Conservation (phyloP, 2,888 invertebrate species). For the Muscina levida region DNA sequence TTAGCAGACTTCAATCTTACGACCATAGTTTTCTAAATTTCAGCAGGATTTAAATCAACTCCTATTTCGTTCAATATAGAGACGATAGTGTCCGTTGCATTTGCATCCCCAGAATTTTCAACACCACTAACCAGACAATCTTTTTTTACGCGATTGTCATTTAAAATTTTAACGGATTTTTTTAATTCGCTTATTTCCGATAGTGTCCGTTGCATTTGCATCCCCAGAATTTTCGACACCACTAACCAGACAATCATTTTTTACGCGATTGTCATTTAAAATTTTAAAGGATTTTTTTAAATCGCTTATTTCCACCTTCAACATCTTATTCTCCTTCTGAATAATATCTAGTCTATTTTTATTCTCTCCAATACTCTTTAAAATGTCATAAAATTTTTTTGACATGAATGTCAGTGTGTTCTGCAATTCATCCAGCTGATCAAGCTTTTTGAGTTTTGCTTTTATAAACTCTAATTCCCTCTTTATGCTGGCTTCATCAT, state of each 20-base stretch:
- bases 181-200: constrained; percentile 24
- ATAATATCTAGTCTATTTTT: too few species aligned
- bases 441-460: constrained; percentile 21
- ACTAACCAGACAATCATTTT: constrained; percentile 11
- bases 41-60: background rate
- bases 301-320: constrained; percentile 22
- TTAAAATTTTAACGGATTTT: constrained; percentile 16
- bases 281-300: constrained; percentile 30
- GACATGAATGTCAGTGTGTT: constrained; percentile 26
- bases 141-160: constrained; percentile 2
- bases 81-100: background rate
- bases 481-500: background rate
- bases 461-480: constrained; percentile 1
- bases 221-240: background rate
- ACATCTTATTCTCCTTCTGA: background rate
- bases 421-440: constrained; percentile 7
- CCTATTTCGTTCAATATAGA: background rate
- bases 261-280: background rate
- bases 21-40: background rate
- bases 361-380: constrained; percentile 4
- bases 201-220: background rate
- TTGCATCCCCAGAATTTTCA: background rate
- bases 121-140: constrained; percentile 1
- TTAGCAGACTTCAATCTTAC: background rate
- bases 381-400: constrained; percentile 17